Evolutionary conservation across 2,797 vertebrate genomes (phyloP), one percentile per base, ranked within the genome.

Genomic region (Sebastes iracundus): DNA sequence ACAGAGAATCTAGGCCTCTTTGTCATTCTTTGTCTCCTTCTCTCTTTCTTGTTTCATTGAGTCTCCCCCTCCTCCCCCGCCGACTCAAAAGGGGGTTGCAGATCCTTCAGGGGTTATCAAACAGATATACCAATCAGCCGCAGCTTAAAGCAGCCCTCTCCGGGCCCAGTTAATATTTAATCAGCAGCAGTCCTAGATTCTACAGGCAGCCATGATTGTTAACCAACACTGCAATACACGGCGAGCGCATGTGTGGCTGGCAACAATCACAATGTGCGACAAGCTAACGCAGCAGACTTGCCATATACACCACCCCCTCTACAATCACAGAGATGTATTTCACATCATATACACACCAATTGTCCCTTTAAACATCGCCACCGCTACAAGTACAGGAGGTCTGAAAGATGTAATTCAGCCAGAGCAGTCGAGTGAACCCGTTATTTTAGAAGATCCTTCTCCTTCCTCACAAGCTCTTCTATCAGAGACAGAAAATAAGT

Each of bases 131-230:
- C 87, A 93, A 94, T 94, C 92, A 94, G 88, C 85, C 35, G 52
- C 82, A 92, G 88, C 90, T 94, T 92, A 92, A 92, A 91, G 84
- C 90, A 84, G 79, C 84, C 74, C 90, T 92, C 88, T 87, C 81
- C 30, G 80, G 87, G 87, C 82, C 87, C 81, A 72, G 91, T 95
- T 93, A 95, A 94, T 95, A 94, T 94, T 95, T 95, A 94, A 95
- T 94, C 88, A 92, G 90, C 88, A 88, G 86, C 85, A 95, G 94
- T 90, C 92, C 94, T 93, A 94, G 90, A 94, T 95, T 95, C 90
- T 73, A 90, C 87, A 86, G 65, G 82, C 94, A 81, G 87, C 83
- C 89, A 84, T 75, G 81, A 88, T 92, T 90, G 89, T 92, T 89
- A 93, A 92, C 77, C 69, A 88, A 75, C 75, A 25, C 80, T 70